Base-by-base conservation (phyloP, 2,797 vertebrate species). In the Clarias laeviceps region DNA sequence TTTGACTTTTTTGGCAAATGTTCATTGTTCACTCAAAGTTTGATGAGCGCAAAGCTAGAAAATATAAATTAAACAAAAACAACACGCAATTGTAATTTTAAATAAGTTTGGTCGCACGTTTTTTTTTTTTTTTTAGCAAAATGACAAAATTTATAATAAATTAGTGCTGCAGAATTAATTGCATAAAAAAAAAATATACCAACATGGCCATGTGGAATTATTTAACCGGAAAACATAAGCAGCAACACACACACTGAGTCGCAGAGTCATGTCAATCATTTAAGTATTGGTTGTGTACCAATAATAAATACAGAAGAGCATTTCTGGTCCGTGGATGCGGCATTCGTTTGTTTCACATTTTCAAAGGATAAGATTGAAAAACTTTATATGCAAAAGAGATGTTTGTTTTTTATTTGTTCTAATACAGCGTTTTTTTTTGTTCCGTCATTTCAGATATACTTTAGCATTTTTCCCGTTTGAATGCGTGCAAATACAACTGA, bases 1-100 rank as follows among this genome's bases (percentile, higher is more conserved):
- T 84, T 87, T 32, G 15, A 90, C 24, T 45, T 87, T 91, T 94
- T 94, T 73, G 94, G 94, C 94, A 91, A 89, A 81, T 92, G 85
- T 81, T 86, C 50, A 87, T 62, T 84, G 82, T 82, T 72, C 56
- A 78, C 24, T 65, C 24, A 20, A 66, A 15, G 24, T 37, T 68
- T 45, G 45, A 22, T 57, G 45, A 84, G 40, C 29, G 88, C 87
- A 89, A 86, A 82, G 66, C 85, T 80, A 29, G 59, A 50, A 29
- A 88, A 80, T 74, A 81, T 59, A 57, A 79, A 72, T 82, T 61
- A 66, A 85, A 56, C 2, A 27, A 50, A 24, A 27, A 45, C 2
- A 0, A 50, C 11, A 50, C 12, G 6, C 1, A 74, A 50, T 34
- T 7, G 6, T 76, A 3, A 50, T 56, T 56, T 76, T 76, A 18